Evolutionary conservation across 2,888 invertebrate genomes (phyloP).

Genomic region (Dorcus hopei): DNA sequence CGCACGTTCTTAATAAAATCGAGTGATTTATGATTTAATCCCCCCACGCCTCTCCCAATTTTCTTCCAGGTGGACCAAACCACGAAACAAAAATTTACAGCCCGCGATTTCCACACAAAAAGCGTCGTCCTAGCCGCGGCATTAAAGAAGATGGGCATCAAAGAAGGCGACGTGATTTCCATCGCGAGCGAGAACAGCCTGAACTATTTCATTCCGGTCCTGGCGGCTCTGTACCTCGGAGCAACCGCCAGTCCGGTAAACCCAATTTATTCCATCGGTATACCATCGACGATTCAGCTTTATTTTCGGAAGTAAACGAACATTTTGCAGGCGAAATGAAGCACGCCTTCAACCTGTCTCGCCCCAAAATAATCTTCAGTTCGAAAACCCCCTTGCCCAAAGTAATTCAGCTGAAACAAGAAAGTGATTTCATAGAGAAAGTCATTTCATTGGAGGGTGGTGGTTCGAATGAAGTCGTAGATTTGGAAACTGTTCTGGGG

Average conservation of each 20-base stretch:
- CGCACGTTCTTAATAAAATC: too few species aligned
- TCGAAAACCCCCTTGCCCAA: constrained; percentile 56
- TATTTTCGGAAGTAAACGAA: not conserved
- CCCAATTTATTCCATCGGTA: constrained; percentile 27
- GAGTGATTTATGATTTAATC: too few species aligned
- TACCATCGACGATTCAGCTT: not conserved
- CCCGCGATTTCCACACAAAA: constrained; percentile 53
- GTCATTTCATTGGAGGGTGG: constrained; percentile 56
- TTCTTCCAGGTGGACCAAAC: constrained; percentile 25
- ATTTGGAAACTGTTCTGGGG: constrained; percentile 34
- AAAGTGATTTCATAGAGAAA: constrained; percentile 52
- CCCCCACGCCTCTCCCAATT: not conserved
- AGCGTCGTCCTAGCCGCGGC: constrained; percentile 15
- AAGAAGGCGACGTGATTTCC: constrained; percentile 25
- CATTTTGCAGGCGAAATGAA: constrained; percentile 58
- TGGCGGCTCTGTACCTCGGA: constrained; percentile 32
- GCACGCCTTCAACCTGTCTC: constrained; percentile 61
- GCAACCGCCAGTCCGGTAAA: constrained; percentile 31
- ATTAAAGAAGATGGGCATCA: constrained; percentile 25
- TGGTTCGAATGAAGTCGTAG: constrained; percentile 48
- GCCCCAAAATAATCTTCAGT: constrained; percentile 63
- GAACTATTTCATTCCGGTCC: constrained; percentile 29
- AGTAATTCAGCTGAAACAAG: constrained; percentile 53
- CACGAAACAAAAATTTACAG: constrained; percentile 30
- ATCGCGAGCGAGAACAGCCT: constrained; percentile 33